Evolutionary conservation across 2,113 vertebrate species (phyloP).

Genomic region (Nesoenas mayeri): DNA sequence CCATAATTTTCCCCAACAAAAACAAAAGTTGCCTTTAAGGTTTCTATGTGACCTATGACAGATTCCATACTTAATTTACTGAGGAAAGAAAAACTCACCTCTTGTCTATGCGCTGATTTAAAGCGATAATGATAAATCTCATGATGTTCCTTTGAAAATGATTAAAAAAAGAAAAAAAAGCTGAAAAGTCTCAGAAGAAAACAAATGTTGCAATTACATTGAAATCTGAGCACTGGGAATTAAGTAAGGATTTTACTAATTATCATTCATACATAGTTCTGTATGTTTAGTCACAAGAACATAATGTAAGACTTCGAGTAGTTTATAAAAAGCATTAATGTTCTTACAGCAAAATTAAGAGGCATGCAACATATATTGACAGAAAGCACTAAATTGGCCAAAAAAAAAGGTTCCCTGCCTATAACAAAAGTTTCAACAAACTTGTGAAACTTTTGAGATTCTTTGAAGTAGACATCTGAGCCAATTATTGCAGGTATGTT

Average conservation of each 20-base stretch:
- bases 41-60: not conserved
- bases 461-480: not conserved
- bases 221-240: not conserved
- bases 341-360: not conserved
- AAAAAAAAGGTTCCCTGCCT: not conserved
- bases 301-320: not conserved
- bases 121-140: constrained; percentile 58
- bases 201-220: not conserved
- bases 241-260: not conserved
- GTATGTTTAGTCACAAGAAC: not conserved
- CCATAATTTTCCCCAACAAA: not conserved
- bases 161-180: not conserved
- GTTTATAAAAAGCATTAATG: not conserved
- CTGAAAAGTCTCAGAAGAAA: not conserved
- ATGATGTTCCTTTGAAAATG: constrained; percentile 7
- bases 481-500: not conserved
- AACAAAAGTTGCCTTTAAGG: not conserved
- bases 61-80: not conserved
- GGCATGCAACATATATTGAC: not conserved
- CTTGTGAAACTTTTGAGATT: not conserved
- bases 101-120: constrained; percentile 7
- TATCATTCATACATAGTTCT: not conserved
- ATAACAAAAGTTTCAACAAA: not conserved
- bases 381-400: not conserved
- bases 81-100: constrained; percentile 40